phyloP scores from a whole-genome alignment of 2,888 invertebrate species.

The Smittia aterrima region DNA sequence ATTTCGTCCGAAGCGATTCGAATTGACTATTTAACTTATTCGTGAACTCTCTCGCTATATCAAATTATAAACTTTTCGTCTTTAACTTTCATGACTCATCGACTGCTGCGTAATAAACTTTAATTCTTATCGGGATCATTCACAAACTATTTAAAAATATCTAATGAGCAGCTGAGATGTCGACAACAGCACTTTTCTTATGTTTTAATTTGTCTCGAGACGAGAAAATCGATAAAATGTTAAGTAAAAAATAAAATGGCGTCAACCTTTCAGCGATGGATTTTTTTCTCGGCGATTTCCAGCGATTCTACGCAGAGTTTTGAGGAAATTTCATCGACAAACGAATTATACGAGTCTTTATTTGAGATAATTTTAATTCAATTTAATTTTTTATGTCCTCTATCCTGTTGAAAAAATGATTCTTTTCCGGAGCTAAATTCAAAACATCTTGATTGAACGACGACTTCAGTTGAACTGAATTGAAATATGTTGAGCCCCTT shows the following conservation, averaged over 20 bases:
- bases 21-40: too few relatives aligned
- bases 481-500: too few relatives aligned
- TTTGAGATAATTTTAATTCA: not conserved
- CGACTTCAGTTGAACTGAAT: not conserved
- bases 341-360: not conserved
- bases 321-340: constrained; percentile 17
- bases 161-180: not conserved
- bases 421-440: constrained; percentile 9
- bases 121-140: not conserved
- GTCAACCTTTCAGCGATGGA: constrained; percentile 17
- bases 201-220: not conserved
- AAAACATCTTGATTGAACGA: not conserved
- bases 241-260: constrained; percentile 29
- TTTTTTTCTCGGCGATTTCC: not conserved
- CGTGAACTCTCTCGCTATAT: too few relatives aligned
- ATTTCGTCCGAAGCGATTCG: too few relatives aligned
- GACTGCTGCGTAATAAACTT: constrained; percentile 16
- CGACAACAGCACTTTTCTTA: constrained; percentile 7
- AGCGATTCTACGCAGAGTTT: constrained; percentile 5
- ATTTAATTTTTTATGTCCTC: not conserved
- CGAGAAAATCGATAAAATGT: not conserved
- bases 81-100: too few relatives aligned
- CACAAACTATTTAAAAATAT: constrained; percentile 32
- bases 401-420: constrained; percentile 2
- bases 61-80: too few relatives aligned